phyloP scores from a whole-genome alignment of 2,113 vertebrate genomes.

The Tachysurus fulvidraco region DNA sequence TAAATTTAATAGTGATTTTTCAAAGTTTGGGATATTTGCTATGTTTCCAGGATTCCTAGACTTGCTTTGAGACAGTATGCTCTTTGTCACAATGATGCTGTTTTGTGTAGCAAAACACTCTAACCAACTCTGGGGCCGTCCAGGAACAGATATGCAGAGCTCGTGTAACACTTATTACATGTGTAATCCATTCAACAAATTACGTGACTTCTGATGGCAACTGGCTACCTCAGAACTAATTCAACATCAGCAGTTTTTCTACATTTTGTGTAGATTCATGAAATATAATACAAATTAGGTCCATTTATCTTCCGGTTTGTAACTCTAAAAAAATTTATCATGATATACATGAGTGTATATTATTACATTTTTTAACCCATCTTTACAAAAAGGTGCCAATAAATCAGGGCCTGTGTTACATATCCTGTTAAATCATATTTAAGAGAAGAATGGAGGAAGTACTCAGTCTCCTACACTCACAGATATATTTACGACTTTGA shows the following conservation, averaged over 20 bases:
- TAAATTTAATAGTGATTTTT: background rate
- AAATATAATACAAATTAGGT: background rate
- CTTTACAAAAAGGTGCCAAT: background rate
- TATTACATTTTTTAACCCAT: background rate
- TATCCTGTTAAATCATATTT: conserved; percentile 20
- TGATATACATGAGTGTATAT: no score
- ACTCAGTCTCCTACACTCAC: background rate
- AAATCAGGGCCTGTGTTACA: background rate
- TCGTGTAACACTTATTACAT: background rate
- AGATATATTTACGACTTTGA: conserved; percentile 1
- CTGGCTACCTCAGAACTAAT: background rate
- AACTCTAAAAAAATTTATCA: background rate
- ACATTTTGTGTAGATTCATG: background rate
- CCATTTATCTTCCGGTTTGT: background rate
- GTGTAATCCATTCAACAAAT: background rate
- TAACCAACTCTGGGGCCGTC: background rate
- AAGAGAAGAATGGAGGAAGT: conserved; percentile 13
- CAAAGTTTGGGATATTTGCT: background rate
- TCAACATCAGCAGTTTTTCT: background rate
- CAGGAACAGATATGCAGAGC: background rate
- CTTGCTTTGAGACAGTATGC: background rate
- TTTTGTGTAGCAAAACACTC: background rate
- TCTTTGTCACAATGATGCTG: background rate
- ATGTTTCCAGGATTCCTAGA: background rate
- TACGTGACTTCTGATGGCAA: background rate